Conservation (phyloP, 2,888 invertebrate genomes). For the Agonum fuliginosum region DNA sequence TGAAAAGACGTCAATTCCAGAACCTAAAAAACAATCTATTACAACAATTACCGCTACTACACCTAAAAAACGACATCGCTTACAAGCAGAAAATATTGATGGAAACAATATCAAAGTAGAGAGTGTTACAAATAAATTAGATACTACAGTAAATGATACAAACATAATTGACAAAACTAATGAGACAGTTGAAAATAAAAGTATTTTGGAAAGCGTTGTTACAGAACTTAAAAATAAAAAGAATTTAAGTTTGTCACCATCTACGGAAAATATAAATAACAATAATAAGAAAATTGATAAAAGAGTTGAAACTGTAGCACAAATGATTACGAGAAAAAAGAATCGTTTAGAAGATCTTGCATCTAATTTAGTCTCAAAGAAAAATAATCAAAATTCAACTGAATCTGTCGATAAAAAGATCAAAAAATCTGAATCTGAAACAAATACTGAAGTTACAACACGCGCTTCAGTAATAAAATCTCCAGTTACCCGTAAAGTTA, state of each 20-base stretch:
- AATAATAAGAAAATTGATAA: constrained; percentile 64
- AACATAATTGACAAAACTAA: constrained; percentile 65
- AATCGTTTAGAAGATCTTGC: constrained; percentile 79
- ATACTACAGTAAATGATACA: constrained; percentile 61
- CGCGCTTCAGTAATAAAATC: constrained; percentile 78
- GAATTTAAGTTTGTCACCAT: constrained; percentile 29
- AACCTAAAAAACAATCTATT: constrained; percentile 59
- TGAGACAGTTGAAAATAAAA: constrained; percentile 64
- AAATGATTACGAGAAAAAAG: constrained; percentile 78
- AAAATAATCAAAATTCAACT: constrained; percentile 74
- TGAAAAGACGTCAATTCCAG: constrained; percentile 70
- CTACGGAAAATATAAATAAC: constrained; percentile 55
- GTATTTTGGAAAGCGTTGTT: constrained; percentile 69
- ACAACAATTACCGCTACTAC: constrained; percentile 75
- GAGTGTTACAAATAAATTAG: constrained; percentile 52
- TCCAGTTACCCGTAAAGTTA: constrained; percentile 75
- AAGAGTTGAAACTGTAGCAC: constrained; percentile 65
- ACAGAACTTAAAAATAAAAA: constrained; percentile 70
- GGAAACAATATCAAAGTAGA: constrained; percentile 50
- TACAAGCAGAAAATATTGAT: constrained; percentile 77
- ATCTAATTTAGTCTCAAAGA: constrained; percentile 78
- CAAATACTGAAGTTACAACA: constrained; percentile 71
- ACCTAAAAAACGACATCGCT: constrained; percentile 83
- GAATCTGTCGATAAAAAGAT: constrained; percentile 75
- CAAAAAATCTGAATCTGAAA: constrained; percentile 75